Conservation (phyloP, 2,113 vertebrate species). For the Conger conger region DNA sequence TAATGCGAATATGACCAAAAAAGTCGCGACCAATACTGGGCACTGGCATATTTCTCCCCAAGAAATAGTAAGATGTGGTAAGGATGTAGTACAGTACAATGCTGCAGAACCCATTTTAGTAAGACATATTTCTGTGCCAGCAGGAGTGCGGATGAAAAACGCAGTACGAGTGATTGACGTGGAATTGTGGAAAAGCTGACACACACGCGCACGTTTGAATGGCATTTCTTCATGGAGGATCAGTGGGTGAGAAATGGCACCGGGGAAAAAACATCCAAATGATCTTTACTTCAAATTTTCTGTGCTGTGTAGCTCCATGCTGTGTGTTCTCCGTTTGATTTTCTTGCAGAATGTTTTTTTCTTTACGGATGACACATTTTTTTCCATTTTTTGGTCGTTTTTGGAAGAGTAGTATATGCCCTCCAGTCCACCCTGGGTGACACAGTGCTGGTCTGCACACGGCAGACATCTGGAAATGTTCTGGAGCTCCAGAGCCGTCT, state of each 20-base stretch:
- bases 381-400: neutral
- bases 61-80: neutral
- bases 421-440: slow-evolving; percentile 30
- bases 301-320: neutral
- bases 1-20: too few relatives aligned
- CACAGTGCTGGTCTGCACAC: slow-evolving; percentile 26
- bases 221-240: slow-evolving; percentile 43
- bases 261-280: slow-evolving; percentile 50
- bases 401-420: slow-evolving; percentile 24
- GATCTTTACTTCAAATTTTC: neutral
- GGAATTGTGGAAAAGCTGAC: slow-evolving; percentile 34
- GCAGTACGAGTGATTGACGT: slow-evolving; percentile 45
- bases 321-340: neutral
- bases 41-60: too few relatives aligned
- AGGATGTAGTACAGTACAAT: neutral
- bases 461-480: slow-evolving; percentile 68
- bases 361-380: neutral
- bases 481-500: slow-evolving; percentile 58
- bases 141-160: slow-evolving; percentile 50
- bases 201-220: slow-evolving; percentile 36
- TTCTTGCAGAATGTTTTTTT: neutral
- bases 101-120: neutral
- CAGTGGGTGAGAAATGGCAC: slow-evolving; percentile 50
- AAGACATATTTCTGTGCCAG: slow-evolving; percentile 50
- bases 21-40: too few relatives aligned